Conservation (phyloP, 2,113 vertebrate genomes). For the Triplophysa tibetana region DNA sequence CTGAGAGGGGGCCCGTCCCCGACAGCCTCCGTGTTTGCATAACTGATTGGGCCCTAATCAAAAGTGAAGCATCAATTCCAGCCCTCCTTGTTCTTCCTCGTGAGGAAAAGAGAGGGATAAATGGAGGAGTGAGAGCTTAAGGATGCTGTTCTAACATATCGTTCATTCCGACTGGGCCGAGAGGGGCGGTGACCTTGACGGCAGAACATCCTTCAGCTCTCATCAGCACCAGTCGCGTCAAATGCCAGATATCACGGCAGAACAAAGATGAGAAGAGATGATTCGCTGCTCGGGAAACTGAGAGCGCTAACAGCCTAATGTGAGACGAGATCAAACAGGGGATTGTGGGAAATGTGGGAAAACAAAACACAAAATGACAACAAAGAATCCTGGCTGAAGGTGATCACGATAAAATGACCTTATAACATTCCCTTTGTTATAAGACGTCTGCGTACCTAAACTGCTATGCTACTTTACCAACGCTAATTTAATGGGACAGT, state of each 20-base stretch:
- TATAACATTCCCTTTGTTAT: no score
- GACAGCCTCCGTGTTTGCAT: conserved; percentile 60
- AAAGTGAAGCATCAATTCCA: conserved; percentile 64
- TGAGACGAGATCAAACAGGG: conserved; percentile 16
- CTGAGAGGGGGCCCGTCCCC: conserved; percentile 25
- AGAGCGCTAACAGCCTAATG: conserved; percentile 35
- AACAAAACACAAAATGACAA: conserved; percentile 6
- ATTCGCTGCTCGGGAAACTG: background rate
- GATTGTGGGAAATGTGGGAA: background rate
- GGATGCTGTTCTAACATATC: conserved; percentile 47
- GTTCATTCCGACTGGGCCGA: conserved; percentile 28
- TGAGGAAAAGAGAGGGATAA: conserved; percentile 36
- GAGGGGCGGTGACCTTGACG: conserved; percentile 58
- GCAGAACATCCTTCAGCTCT: conserved; percentile 50
- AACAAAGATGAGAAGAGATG: conserved; percentile 52
- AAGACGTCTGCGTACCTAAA: background rate
- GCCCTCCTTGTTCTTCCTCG: conserved; percentile 28
- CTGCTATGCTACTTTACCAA: background rate
- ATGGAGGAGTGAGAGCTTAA: conserved; percentile 45
- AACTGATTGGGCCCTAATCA: conserved; percentile 64
- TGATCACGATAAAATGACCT: background rate
- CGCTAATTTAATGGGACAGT: background rate
- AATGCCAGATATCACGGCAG: conserved; percentile 33
- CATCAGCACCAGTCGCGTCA: conserved; percentile 47
- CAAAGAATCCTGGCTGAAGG: background rate